Evolutionary conservation across 1,140 invertebrate genomes (phyloP).

Genomic region (Bicyclus anynana): DNA sequence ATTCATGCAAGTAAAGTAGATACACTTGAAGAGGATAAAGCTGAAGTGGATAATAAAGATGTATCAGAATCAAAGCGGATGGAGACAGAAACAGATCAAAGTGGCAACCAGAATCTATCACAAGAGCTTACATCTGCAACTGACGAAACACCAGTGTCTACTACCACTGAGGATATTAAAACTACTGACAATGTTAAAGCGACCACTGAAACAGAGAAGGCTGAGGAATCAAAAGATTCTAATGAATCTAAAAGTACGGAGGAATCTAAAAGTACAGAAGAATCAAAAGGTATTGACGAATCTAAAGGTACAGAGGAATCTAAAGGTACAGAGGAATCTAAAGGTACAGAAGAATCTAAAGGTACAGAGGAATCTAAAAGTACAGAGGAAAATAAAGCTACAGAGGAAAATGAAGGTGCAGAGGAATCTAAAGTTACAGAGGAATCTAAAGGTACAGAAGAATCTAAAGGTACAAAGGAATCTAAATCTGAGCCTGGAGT

Average conservation of each 20-base stretch:
- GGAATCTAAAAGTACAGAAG: no score
- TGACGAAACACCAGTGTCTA: constrained; percentile 50
- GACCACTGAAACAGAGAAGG: constrained; percentile 23
- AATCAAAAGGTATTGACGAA: constrained; percentile 15
- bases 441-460: constrained; percentile 17
- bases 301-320: no score
- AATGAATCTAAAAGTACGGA: neutral
- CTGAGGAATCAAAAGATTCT: constrained; percentile 12
- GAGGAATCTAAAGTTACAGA: constrained; percentile 7
- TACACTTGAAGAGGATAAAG: constrained; percentile 44
- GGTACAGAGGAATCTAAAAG: no score
- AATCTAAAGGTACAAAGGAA: no score
- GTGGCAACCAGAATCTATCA: constrained; percentile 12
- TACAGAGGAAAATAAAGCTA: constrained; percentile 3
- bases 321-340: no score
- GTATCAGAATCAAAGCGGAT: neutral
- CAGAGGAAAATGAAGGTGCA: neutral
- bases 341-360: no score
- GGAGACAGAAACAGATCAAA: constrained; percentile 16
- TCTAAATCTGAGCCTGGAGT: constrained; percentile 11
- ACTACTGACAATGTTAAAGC: constrained; percentile 24
- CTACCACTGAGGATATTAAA: constrained; percentile 48
- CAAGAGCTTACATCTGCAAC: constrained; percentile 30
- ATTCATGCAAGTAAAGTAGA: no score
- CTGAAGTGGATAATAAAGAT: constrained; percentile 25